Evolutionary conservation across 2,888 invertebrate species (phyloP), one percentile per base, ranked within the genome.

Genomic region (Bembecia ichneumoniformis): DNA sequence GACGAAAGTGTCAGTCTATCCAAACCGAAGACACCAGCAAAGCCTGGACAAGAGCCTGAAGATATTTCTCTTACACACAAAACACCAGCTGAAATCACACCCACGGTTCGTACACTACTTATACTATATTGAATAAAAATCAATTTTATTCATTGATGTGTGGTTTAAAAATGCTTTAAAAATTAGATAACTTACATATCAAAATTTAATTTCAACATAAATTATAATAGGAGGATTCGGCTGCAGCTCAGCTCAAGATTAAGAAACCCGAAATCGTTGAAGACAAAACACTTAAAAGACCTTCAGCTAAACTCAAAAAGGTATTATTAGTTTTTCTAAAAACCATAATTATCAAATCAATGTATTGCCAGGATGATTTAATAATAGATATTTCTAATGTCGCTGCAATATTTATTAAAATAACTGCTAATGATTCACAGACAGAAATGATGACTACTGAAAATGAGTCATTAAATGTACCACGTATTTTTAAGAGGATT

Each of bases 181-280:
- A 36, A 15, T 46, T 28, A 11, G 5, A 15, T 4, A 20, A 40
- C 1, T 47, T 14, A 15, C 7, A 14, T 15, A 3, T 43, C 13
- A 15, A 11, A 28, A 1, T 1, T 9, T 9, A 28, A 28, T 28
- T 28, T 28, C 36, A 47, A 47, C 35, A 14, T 14, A 35, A 44
- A 36, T 47, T 43, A 52, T 49, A 20, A 36, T 77, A 87, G 87
- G 84, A 78, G 61, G 86, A 62, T 55, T 71, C 81, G 60, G 86
- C 81, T 53, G 84, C 77, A 65, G 86, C 87, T n/a, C 77, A 84
- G 62, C 79, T 87, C 53, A 83, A 68, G 53, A 65, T 87, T 66
- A 84, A 84, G 68, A 87, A 82, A 72, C 82, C 84, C 35, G 87
- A 87, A 71, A 68, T 87, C 44, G 70, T 87, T 53, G 86, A 86